phyloP scores from a whole-genome alignment of 2,797 vertebrate species.

The Platyrinchus mystaceus region DNA sequence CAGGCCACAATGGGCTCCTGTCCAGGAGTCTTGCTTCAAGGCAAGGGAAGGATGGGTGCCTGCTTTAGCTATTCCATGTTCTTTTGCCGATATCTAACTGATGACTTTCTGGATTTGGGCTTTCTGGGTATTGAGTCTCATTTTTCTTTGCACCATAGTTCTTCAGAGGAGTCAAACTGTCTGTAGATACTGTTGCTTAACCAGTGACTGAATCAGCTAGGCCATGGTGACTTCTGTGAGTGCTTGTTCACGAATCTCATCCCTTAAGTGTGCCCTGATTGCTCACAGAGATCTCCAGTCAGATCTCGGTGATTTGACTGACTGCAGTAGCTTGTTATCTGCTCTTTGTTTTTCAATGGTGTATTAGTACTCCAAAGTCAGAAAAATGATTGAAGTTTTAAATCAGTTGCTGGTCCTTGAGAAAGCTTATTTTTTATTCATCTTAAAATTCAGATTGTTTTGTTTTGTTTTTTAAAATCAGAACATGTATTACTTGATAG shows the following conservation, averaged over 20 bases:
- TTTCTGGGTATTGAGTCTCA: not conserved
- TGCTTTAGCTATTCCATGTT: not conserved
- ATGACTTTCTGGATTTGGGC: not conserved
- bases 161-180: not conserved
- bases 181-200: not conserved
- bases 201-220: not conserved
- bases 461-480: not conserved
- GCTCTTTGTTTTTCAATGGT: not conserved
- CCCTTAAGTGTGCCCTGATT: not conserved
- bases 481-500: slow-evolving; percentile 24
- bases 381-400: not conserved
- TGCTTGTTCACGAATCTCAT: not conserved
- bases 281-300: not conserved
- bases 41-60: not conserved
- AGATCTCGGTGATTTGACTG: not conserved
- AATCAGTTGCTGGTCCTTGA: not conserved
- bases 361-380: not conserved
- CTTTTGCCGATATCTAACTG: not conserved
- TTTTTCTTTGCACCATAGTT: not conserved
- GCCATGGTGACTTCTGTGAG: not conserved
- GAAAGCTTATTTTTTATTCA: not conserved
- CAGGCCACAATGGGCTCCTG: not conserved
- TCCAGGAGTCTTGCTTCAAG: not conserved
- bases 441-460: not conserved
- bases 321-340: not conserved